A percentile compares a stretch with the other conserved stretches of the same genome.
Evolutionary conservation across 2,888 invertebrate genomes (phyloP).

Genomic region (Hedychridium roseum): DNA sequence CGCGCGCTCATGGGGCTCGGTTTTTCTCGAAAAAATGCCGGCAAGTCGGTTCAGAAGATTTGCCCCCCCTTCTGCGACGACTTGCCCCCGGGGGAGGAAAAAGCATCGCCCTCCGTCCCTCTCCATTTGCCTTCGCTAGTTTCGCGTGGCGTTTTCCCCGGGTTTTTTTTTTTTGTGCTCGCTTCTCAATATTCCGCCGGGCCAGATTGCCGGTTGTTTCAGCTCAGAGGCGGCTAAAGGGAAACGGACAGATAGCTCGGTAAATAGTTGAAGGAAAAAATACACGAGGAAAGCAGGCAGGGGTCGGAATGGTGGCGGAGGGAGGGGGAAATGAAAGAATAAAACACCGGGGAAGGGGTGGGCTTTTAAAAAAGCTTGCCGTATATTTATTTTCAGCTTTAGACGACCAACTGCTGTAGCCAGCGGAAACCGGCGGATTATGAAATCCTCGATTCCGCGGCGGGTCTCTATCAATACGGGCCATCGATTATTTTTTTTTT

Average conservation of each 20-base stretch:
- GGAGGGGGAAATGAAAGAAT: slow-evolving; percentile 6
- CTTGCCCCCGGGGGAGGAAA: too few relatives aligned
- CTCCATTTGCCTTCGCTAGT: too few relatives aligned
- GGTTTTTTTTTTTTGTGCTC: slow-evolving; percentile 8
- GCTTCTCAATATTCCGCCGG: slow-evolving; percentile 30
- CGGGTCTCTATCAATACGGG: slow-evolving; percentile 29
- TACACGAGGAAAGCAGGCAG: not conserved
- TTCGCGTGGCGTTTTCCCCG: too few relatives aligned
- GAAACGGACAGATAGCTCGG: not conserved
- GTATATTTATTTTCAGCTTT: slow-evolving; percentile 39
- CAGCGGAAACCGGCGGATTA: slow-evolving; percentile 28
- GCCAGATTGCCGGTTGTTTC: too few relatives aligned
- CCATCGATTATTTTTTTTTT: slow-evolving; percentile 12
- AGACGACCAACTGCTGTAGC: not conserved
- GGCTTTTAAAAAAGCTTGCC: slow-evolving; percentile 17
- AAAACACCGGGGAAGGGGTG: slow-evolving; percentile 8
- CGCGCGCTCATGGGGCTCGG: too few relatives aligned
- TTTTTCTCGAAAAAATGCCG: too few relatives aligned
- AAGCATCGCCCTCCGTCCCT: too few relatives aligned
- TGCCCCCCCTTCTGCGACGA: too few relatives aligned
- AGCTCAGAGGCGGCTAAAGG: too few relatives aligned
- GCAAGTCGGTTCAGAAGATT: too few relatives aligned
- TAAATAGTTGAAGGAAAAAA: not conserved
- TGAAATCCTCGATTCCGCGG: slow-evolving; percentile 31
- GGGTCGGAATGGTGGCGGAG: slow-evolving; percentile 7